Base-by-base conservation (phyloP, 92 coral and sea anemone species). In the Epizoanthus stellaris region DNA sequence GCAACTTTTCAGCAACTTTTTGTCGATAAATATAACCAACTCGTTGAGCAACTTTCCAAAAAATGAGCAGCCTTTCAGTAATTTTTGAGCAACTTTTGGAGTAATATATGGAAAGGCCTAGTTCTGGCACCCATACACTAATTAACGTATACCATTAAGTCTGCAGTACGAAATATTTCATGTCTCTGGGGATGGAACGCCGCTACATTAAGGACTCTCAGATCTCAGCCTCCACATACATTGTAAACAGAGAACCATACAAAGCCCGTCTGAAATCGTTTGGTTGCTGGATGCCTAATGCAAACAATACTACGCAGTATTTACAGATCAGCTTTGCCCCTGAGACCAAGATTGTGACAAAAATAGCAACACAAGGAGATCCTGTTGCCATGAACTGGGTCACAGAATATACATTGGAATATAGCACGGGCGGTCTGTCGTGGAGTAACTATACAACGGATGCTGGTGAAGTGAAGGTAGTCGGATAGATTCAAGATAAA, bases 311-410 rank as follows among this genome's bases (percentile, higher is more conserved):
- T 40, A 43, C 11, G 30, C 73, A 68, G 52, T 68, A 68, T 16
- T 68, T 68, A 9, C 52, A 68, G 52, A 68, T 68, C 73, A 68
- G 73, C n/a, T 68, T 68, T 38, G 73, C n/a, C 30, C 73, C 73
- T 15, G 52, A 14, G 38, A 68, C 73, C 11, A 68, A 36, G 73
- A 68, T 68, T 34, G 73, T 68, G 11, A 68, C 73, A 1, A 36
- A 68, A 38, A 36, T 68, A 68, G 73, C 73, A 39, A 43, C 56
- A 10, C 56, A 52, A 11, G 56, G 56, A 52, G 14, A 52, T 52
- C 56, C 56, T 10, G 12, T 9, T 52, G 56, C 13, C 10, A 52
- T 9, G 56, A 52, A 52, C 14, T 52, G 56, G 56, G 56, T 52
- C 13, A 52, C 56, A 52, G 56, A 52, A 11, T 52, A 52, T 11